Evolutionary conservation across 30 jellyfish, hydroid and myxozoan genomes (phyloP), one percentile per base, ranked within the genome.

Genomic region (Nemopilema nomurai): DNA sequence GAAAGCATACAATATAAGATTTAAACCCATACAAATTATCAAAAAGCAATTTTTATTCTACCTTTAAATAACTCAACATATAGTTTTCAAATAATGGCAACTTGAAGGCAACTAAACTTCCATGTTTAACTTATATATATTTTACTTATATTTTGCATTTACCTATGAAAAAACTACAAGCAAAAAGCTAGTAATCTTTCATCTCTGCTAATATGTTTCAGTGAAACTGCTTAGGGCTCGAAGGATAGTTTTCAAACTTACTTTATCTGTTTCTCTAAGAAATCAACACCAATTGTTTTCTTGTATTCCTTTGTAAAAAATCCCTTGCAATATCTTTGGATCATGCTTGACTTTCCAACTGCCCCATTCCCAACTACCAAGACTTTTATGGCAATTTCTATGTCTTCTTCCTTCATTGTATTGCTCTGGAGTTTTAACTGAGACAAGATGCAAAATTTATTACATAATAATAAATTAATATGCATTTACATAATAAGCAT

Each of bases 361-460:
- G 98, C 98, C 31, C 98, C 98, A 83, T 92, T 92, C 7, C 98
- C 98, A 87, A 92, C 97, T 0, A 92, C 98, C 20, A 92, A 88
- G 18, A 92, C 97, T 51, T 92, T 92, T 80, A 92, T 92, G 62
- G 98, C 95, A 27, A 88, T 53, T 64, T 92, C 98, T 28, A 92
- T 67, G 75, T 92, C 98, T 79, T 92, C 98, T 83, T 92, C 98
- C 77, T 94, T 86, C 98, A 92, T 92, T 26, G 23, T 69, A 22
- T 64, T 19, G 6, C 18, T 64, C 31, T 1, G 74, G 74, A 17
- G 18, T 64, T 3, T 1, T 25, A 3, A 25, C 74, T 25, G 18
- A 64, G 7, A 64, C 57, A 41, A 41, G 13, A 3, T 41, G 13
- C 13, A 41, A 3, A 41, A 41, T 13, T 41, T 41, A 41, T 41